These are phyloP conservation scores for Schizothorax lantsangensis DNA, from an alignment of 2,797 vertebrate species.

Conservation along the genomic window DNA sequence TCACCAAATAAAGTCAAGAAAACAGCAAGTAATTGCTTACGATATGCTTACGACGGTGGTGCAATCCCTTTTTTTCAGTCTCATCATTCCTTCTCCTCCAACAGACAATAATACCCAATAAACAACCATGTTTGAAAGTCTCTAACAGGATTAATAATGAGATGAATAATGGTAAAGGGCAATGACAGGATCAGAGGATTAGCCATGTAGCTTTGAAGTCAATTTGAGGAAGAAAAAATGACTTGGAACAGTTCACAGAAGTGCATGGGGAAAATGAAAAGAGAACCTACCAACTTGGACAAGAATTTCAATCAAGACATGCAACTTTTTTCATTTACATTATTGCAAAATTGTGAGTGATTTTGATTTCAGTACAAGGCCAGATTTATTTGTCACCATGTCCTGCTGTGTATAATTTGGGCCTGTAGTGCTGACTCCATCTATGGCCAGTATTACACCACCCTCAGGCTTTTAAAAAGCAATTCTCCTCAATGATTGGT, in stretches of 20 bases:
- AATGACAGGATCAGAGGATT: constrained; percentile 73
- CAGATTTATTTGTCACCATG: constrained; percentile 4
- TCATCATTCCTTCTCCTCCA: constrained; percentile 57
- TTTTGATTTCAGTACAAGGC: constrained; percentile 33
- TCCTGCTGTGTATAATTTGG: constrained; percentile 26
- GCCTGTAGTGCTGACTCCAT: constrained; percentile 13
- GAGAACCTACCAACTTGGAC: background rate
- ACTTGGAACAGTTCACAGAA: constrained; percentile 67
- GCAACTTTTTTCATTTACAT: constrained; percentile 19
- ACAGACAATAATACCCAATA: constrained; percentile 70
- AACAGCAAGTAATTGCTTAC: constrained; percentile 29
- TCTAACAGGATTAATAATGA: constrained; percentile 81
- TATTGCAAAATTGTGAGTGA: background rate
- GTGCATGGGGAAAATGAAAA: background rate
- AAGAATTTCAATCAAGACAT: background rate
- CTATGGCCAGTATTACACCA: constrained; percentile 13
- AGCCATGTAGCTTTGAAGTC: constrained; percentile 80
- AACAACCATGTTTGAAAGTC: constrained; percentile 74
- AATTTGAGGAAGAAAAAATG: constrained; percentile 71
- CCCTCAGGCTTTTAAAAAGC: constrained; percentile 46
- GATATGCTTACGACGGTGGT: constrained; percentile 20
- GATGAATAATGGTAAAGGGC: constrained; percentile 79
- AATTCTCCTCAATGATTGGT: constrained; percentile 25
- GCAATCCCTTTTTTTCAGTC: constrained; percentile 55
- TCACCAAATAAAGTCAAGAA: constrained; percentile 34